Evolutionary conservation across 2,113 vertebrate species (phyloP).

Genomic region (Microcebus ravelobensis): DNA sequence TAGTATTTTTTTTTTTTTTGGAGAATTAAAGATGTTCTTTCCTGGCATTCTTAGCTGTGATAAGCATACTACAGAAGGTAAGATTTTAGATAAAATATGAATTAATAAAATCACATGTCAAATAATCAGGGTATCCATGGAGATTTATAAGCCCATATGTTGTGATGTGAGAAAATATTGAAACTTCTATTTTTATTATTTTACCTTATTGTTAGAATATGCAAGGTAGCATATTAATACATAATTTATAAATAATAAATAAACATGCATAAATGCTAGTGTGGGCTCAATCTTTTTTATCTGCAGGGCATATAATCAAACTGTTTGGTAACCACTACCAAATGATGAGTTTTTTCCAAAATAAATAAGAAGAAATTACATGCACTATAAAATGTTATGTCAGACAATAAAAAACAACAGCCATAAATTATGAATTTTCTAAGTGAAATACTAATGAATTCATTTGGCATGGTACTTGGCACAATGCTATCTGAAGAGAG

Average conservation of each 20-base stretch:
- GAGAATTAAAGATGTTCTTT: conserved; percentile 15
- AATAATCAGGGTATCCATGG: background rate
- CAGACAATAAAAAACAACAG: background rate
- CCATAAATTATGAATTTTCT: conserved; percentile 19
- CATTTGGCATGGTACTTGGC: background rate
- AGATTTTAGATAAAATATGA: conserved; percentile 26
- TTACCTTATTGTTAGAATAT: background rate
- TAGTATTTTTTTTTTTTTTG: conserved; percentile 10
- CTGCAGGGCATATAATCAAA: background rate
- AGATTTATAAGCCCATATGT: background rate
- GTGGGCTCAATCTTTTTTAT: background rate
- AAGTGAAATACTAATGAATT: conserved; percentile 4
- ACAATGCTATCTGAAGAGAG: background rate
- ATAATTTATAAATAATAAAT: conserved; percentile 38
- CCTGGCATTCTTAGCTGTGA: background rate
- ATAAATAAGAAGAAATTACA: background rate
- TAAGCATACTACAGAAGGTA: background rate
- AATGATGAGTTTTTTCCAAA: background rate
- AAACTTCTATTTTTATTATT: background rate
- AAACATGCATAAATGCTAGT: background rate
- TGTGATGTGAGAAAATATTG: background rate
- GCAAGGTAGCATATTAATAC: background rate
- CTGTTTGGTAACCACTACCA: background rate
- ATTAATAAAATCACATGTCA: background rate
- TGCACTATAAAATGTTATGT: background rate